Percentiles rank a stretch among this genome's conserved stretches.
Conservation (phyloP, 2,113 vertebrate species). For the Electrona antarctica region DNA sequence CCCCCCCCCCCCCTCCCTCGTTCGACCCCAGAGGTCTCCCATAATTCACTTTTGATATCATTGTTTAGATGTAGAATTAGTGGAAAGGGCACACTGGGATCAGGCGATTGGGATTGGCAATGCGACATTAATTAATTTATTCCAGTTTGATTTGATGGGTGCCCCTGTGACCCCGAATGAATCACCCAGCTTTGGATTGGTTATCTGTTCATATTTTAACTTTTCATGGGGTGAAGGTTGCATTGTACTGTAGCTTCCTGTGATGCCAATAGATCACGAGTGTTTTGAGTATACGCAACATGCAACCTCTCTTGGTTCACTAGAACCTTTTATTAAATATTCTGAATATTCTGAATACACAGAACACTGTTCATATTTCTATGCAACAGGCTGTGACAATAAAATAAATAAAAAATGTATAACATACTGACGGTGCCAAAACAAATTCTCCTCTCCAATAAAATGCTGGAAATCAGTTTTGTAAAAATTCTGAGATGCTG, state of each 20-base stretch:
- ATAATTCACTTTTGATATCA: constrained; percentile 70
- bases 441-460: constrained; percentile 31
- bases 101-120: constrained; percentile 31
- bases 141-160: constrained; percentile 24
- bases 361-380: not conserved
- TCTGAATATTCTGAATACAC: not conserved
- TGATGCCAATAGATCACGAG: not conserved
- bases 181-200: constrained; percentile 7
- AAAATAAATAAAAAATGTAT: constrained; percentile 11
- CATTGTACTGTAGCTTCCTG: too few relatives aligned
- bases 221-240: not conserved
- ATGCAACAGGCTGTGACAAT: not conserved
- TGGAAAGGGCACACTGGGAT: constrained; percentile 42
- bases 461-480: constrained; percentile 47
- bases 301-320: not conserved
- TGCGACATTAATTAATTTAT: constrained; percentile 48
- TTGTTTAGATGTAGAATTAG: constrained; percentile 68
- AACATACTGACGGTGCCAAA: constrained; percentile 25
- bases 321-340: not conserved
- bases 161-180: not conserved
- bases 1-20: not conserved
- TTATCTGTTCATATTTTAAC: not conserved
- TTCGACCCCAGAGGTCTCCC: constrained; percentile 60
- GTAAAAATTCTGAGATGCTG: constrained; percentile 28
- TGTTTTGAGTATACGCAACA: not conserved